Evolutionary conservation across 35 echinoderm and acorn worm species (phyloP).

Genomic region (Heliocidaris tuberculata): DNA sequence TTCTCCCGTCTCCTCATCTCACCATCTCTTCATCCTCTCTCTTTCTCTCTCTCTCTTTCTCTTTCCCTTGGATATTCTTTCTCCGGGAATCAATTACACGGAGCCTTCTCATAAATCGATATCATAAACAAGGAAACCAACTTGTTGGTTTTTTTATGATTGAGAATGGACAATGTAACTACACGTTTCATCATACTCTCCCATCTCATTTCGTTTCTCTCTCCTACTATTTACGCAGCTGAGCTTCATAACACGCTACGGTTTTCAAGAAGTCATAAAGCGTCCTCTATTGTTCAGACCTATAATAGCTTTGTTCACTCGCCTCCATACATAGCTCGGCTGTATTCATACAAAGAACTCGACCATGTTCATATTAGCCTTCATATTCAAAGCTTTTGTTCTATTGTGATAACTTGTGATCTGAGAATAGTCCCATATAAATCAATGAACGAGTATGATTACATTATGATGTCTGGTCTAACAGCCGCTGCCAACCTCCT

Average conservation of each 20-base stretch:
- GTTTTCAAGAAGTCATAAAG: conserved; percentile 11
- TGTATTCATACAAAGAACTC: background rate
- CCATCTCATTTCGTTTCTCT: background rate
- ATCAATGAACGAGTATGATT: background rate
- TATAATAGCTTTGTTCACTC: conserved; percentile 4
- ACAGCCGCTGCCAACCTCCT: background rate
- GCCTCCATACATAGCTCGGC: background rate
- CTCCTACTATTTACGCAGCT: background rate
- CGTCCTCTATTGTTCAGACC: background rate
- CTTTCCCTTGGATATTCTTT: background rate
- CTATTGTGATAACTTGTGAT: background rate
- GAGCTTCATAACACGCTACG: background rate
- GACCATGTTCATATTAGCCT: conserved; percentile 1
- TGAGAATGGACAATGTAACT: background rate
- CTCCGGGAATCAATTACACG: background rate
- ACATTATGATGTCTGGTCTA: background rate
- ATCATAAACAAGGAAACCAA: background rate
- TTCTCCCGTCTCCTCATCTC: background rate
- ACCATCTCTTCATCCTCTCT: no score
- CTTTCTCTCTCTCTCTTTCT: background rate
- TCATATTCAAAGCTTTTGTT: background rate
- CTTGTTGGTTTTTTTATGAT: background rate
- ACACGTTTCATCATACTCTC: background rate
- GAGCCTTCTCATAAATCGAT: background rate
- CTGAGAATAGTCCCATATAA: background rate